Percentiles rank a stretch among this genome's conserved stretches.
These are phyloP conservation scores for Brachyptera risi DNA, from an alignment of 2,888 invertebrate genomes.

Conservation along the genomic window DNA sequence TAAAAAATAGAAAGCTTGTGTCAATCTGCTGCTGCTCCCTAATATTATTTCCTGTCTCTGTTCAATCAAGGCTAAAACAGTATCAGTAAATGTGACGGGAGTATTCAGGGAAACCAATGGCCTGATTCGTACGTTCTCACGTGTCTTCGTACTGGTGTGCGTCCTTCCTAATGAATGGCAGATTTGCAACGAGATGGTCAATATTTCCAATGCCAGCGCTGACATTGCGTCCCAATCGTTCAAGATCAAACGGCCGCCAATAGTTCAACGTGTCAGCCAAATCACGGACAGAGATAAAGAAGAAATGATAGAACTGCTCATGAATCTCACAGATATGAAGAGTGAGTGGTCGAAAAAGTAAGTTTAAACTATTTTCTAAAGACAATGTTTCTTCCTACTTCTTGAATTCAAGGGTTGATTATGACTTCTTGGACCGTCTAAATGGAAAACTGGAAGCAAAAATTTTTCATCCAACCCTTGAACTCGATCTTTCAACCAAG, in stretches of 20 bases:
- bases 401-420: no score
- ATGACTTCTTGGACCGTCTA: no score
- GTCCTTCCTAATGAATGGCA: slow-evolving; percentile 52
- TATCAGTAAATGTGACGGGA: slow-evolving; percentile 59
- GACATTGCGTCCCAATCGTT: slow-evolving; percentile 42
- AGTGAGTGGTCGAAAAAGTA: slow-evolving; percentile 45
- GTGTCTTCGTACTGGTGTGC: slow-evolving; percentile 54
- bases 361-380: no score
- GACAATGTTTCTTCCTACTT: no score
- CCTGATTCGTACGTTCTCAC: slow-evolving; percentile 46
- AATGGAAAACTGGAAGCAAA: no score
- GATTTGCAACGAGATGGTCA: slow-evolving; percentile 63
- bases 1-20: no score
- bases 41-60: no score
- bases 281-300: slow-evolving; percentile 38
- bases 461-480: no score
- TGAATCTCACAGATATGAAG: slow-evolving; percentile 47
- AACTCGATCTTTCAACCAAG: no score
- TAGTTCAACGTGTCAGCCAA: slow-evolving; percentile 5
- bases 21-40: no score
- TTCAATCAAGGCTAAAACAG: background rate
- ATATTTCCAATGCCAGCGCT: slow-evolving; percentile 53
- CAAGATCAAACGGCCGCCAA: slow-evolving; percentile 21
- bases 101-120: slow-evolving; percentile 56
- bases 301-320: slow-evolving; percentile 43